Base-by-base conservation (phyloP, 2,113 vertebrate species). In the Phoxinus phoxinus region DNA sequence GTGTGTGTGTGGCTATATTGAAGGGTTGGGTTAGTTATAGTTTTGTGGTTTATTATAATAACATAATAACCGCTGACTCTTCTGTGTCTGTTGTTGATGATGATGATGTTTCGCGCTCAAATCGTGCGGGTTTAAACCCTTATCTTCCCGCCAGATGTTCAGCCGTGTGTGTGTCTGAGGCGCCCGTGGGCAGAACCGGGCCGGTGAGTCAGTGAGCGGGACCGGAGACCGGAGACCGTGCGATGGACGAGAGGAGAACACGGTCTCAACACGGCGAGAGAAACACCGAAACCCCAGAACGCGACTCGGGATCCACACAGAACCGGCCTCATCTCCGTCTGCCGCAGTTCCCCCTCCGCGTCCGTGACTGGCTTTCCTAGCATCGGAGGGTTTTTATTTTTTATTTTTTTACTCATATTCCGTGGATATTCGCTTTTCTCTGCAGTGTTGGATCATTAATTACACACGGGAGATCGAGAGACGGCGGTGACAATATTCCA, bases 221-320 rank as follows among this genome's bases (percentile, higher is more conserved):
- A 25, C 19, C 44, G 44, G 73, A 76, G 0, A 53, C 48, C 74
- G 75, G 75, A 56, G 51, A 48, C 75, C 89, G 87, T 92, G 89
- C 92, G 17, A 92, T 93, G 93, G 92, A 88, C 85, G 86, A 87
- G 25, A 84, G 46, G 25, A 41, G 41, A 41, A 30, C 25, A 13
- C 13, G 63, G 51, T 75, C 81, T 89, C 46, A 73, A 86, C 32
- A 84, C 81, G 71, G 53, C 85, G 81, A 88, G 80, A 88, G 85
- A 72, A 72, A 58, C 67, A n/a, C 80, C 87, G 85, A 72, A 72
- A 61, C 67, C 21, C 85, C 21, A 88, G 37, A 87, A 2, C 12
- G 0, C 44, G 44, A 83, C 41, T 73, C 73, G 72, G 35, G 56
- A n/a, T 71, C 21, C 41, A 23, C 58, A 4, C 67, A 15, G 65